Evolutionary conservation across 2,888 invertebrate genomes (phyloP).

Genomic region (Pheosia gnoma): DNA sequence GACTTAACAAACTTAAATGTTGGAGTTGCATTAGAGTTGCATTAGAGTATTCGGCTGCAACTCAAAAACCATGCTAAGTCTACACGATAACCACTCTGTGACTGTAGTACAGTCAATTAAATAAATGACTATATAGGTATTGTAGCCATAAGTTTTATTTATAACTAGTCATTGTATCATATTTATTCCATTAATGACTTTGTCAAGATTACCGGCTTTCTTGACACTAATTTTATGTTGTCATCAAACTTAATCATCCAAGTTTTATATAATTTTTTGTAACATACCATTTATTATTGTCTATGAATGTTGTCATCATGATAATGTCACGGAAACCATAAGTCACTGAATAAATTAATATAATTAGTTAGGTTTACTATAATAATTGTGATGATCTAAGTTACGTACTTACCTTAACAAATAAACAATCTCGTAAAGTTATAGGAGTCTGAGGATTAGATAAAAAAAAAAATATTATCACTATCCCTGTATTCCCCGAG

Average conservation of each 20-base stretch:
- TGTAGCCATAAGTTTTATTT: neutral
- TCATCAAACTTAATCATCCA: neutral
- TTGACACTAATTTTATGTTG: neutral
- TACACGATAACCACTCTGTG: too few species aligned
- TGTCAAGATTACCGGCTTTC: neutral
- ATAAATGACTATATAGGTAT: neutral
- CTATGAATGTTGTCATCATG: neutral
- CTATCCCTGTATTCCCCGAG: too few species aligned
- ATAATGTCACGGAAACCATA: neutral
- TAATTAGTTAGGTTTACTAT: neutral
- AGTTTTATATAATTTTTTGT: constrained; percentile 1
- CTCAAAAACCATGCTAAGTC: too few species aligned
- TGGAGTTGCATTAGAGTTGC: too few species aligned
- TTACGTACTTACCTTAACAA: neutral
- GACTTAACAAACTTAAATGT: too few species aligned
- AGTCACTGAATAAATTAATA: neutral
- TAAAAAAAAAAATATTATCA: too few species aligned
- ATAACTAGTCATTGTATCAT: neutral
- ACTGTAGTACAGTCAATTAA: too few species aligned
- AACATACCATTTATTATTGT: neutral
- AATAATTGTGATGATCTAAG: neutral
- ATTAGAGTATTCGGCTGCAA: too few species aligned
- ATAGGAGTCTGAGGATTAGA: neutral
- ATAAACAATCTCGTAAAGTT: neutral
- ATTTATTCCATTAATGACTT: neutral